Base-by-base conservation (phyloP, 1,140 invertebrate genomes). In the Condylostylus longicornis region DNA sequence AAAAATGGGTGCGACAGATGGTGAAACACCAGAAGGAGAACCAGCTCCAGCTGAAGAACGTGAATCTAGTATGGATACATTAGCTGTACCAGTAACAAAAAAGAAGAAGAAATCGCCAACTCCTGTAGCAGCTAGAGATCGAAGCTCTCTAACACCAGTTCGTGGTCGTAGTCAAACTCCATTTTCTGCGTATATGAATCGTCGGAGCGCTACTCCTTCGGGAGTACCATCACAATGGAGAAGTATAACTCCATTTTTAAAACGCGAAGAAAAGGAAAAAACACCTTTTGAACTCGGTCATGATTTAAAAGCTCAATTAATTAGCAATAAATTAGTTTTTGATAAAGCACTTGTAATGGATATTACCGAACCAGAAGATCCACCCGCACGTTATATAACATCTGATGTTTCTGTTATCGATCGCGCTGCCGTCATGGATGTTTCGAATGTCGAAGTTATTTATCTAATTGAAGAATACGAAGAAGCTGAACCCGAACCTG, bases 381-480 rank as follows among this genome's bases (percentile, higher is more conserved):
- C 40, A 41, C 56, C 54, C 32, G 56, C 55, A 29, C 57, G 57
- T 54, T 60, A 57, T 44, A 59, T 60, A 55, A 57, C 56, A 17
- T 57, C 57, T 31, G 57, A 60, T 44, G 22, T 60, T 20, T 60
- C 57, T 31, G 57, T 60, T 15, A 59, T 60, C 38, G 57, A 60
- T 55, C 57, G 57, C 38, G 57, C 57, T 41, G 57, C 57, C 41
- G 57, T 60, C 46, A 60, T 60, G 57, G 57, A 60, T 38, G 54
- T 60, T 12, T 60, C 57, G 15, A 60, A 60, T 47, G 56, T 60
- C 50, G 56, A 59, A 57, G 57, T 60, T 51, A 59, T 60, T 25
- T 60, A 60, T 40, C 51, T 58, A 4, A 51, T 60, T 4, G 57
- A 60, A 41, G 57, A 60, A 33, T 59, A 59, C 35, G 57, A 59